Evolutionary conservation across 2,797 vertebrate species (phyloP), one percentile per base, ranked within the genome.

Genomic region (Sphenopsis melanotis): DNA sequence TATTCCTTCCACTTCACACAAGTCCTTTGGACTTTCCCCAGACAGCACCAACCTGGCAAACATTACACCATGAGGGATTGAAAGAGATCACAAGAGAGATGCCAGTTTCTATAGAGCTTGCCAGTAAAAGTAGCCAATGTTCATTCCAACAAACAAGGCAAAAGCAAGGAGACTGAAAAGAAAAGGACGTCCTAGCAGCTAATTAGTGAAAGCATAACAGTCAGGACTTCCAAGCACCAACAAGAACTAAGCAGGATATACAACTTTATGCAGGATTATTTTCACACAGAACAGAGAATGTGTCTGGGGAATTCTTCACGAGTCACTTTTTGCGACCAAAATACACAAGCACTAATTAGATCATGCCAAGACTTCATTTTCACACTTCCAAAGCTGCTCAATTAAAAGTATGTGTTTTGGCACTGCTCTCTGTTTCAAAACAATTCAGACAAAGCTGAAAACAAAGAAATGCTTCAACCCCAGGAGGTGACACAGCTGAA

Each of bases 291-390:
- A 83, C 23, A 81, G 37, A 90, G 89, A 94, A 74, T 0, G 8
- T 42, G 81, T 71, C 93, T 90, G 83, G 74, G 89, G 70, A 96
- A 91, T 74, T 93, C 87, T 94, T 89, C 0, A 0, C 77, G 80
- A 63, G 84, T 74, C 80, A 83, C 69, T 91, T 89, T 71, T 68
- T 72, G 83, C 19, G 53, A 96, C 71, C 95, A 94, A 96, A 96
- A 93, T 87, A 96, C 60, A 90, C 85, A 96, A 96, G 91, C 34
- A 79, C 92, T 93, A 93, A 91, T 92, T 95, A 94, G 89, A 90
- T 66, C 74, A 60, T 19, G 64, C 83, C 90, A 93, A 91, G 74
- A 59, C 80, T 87, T 93, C 94, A 70, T 88, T 96, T 95, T 94
- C 94, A 93, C 95, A 94, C 93, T 91, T 96, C 56, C 83, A 94